Evolutionary conservation across 1,140 invertebrate species (phyloP).

Genomic region (Delia radicum): DNA sequence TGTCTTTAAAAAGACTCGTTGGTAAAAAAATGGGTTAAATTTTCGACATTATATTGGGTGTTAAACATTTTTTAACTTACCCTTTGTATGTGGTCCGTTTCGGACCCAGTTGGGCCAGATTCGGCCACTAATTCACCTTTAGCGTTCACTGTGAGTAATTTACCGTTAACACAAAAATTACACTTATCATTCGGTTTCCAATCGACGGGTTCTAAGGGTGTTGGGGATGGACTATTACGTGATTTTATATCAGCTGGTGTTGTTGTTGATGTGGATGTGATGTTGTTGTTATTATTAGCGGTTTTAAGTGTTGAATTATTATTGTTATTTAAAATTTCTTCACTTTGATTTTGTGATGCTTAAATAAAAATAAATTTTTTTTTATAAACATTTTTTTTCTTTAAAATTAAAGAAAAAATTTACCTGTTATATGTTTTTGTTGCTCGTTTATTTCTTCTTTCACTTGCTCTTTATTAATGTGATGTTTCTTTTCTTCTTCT

Average conservation of each 20-base stretch:
- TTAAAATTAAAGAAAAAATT: not conserved
- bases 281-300: conserved; percentile 37
- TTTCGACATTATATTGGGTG: too few species aligned
- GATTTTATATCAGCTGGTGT: not conserved
- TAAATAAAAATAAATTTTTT: too few species aligned
- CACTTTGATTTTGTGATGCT: conserved; percentile 11
- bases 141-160: conserved; percentile 60
- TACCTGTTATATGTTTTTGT: not conserved
- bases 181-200: conserved; percentile 85
- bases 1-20: too few species aligned
- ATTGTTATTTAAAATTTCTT: conserved; percentile 30
- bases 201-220: conserved; percentile 63
- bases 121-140: conserved; percentile 54
- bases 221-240: conserved; percentile 38
- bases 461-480: conserved; percentile 8
- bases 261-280: conserved; percentile 25
- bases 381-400: not conserved
- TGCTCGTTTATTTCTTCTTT: not conserved
- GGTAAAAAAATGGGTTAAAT: too few species aligned
- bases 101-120: conserved; percentile 37
- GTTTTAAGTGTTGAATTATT: conserved; percentile 42
- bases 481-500: conserved; percentile 2
- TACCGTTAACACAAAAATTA: conserved; percentile 83
- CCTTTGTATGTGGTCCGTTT: conserved; percentile 35
- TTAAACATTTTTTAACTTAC: too few species aligned